Percentiles rank a stretch among this genome's conserved stretches.
These are phyloP conservation scores for Drosophila siamana DNA, from an alignment of 2,888 invertebrate genomes.

Conservation along the genomic window DNA sequence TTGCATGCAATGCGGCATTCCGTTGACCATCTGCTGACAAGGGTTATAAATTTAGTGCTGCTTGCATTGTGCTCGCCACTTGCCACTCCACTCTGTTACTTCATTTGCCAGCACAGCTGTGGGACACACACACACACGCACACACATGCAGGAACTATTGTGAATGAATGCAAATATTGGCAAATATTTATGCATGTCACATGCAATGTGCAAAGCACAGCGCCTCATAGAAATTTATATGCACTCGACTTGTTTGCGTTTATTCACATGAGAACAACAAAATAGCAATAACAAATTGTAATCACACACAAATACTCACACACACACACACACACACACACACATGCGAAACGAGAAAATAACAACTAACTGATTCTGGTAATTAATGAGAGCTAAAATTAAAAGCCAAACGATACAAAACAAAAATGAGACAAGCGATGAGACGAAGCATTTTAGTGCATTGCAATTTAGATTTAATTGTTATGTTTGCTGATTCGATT, in stretches of 20 bases:
- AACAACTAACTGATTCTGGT: conserved; percentile 14
- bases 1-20: conserved; percentile 45
- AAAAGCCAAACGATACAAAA: neutral
- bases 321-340: neutral
- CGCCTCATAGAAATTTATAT: conserved; percentile 39
- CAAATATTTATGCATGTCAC: conserved; percentile 71
- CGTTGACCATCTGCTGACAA: conserved; percentile 50
- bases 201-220: conserved; percentile 35
- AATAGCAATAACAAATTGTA: conserved; percentile 37
- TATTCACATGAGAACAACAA: conserved; percentile 41
- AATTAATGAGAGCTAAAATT: conserved; percentile 26
- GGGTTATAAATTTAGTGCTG: conserved; percentile 58
- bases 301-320: conserved; percentile 15
- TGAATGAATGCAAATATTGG: conserved; percentile 62
- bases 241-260: conserved; percentile 52
- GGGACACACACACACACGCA: conserved; percentile 31
- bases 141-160: conserved; percentile 30
- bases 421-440: neutral
- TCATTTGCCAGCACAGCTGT: conserved; percentile 45
- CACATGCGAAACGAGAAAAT: conserved; percentile 2
- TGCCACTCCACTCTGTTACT: conserved; percentile 24
- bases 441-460: conserved; percentile 1
- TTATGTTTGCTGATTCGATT: conserved; percentile 43
- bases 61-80: conserved; percentile 59
- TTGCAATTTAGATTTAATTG: conserved; percentile 30